phyloP scores from a whole-genome alignment of 2,888 invertebrate genomes.

The Cotesia congregata region DNA sequence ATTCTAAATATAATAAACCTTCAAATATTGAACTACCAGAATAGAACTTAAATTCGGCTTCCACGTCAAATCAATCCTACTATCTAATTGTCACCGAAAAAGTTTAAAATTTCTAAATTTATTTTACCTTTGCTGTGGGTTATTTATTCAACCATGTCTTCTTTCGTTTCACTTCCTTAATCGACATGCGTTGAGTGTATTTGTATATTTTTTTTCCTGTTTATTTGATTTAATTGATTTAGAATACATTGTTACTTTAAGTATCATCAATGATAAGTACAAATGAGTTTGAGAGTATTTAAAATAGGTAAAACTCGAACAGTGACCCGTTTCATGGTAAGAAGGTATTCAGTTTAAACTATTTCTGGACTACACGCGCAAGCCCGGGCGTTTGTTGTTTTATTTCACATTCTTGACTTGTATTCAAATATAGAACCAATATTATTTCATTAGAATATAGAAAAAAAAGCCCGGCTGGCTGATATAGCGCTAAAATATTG shows the following conservation, averaged over 20 bases:
- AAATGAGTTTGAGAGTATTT: constrained; percentile 16
- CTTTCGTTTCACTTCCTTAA: background rate
- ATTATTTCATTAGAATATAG: constrained; percentile 38
- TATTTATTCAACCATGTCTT: constrained; percentile 22
- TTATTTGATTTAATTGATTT: background rate
- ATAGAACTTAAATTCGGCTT: constrained; percentile 36
- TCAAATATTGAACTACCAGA: background rate
- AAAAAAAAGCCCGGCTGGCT: background rate
- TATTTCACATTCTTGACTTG: constrained; percentile 21
- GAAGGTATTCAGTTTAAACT: constrained; percentile 37
- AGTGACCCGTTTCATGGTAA: constrained; percentile 10
- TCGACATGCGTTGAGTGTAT: background rate
- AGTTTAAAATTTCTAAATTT: constrained; percentile 5
- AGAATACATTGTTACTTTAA: background rate
- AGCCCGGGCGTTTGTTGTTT: constrained; percentile 35
- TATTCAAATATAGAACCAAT: constrained; percentile 40
- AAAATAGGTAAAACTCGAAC: constrained; percentile 3
- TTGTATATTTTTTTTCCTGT: constrained; percentile 1
- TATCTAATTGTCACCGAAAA: constrained; percentile 21
- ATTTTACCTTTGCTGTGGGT: background rate
- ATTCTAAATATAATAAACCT: constrained; percentile 41
- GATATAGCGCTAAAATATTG: background rate
- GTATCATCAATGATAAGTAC: constrained; percentile 10
- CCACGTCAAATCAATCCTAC: no score
- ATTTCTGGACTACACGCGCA: constrained; percentile 48